phyloP scores from a whole-genome alignment of 92 coral and sea anemone genomes.

The Phymanthus crucifer region DNA sequence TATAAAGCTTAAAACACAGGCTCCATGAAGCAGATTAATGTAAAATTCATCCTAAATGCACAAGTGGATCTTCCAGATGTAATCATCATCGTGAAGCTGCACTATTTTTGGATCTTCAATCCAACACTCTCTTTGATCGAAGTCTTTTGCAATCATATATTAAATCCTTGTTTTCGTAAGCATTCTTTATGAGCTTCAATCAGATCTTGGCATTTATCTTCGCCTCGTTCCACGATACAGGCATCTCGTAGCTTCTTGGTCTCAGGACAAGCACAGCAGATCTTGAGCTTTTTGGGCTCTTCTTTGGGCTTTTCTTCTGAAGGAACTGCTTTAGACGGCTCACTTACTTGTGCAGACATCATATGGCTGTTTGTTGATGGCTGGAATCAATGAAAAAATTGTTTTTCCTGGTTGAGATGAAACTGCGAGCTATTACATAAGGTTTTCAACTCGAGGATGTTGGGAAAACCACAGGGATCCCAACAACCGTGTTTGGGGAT shows the following conservation, averaged over 20 bases:
- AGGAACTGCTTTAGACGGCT: conserved; percentile 21
- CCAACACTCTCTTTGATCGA: neutral
- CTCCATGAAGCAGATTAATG: too few species aligned
- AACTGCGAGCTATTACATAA: neutral
- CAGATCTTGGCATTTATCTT: conserved; percentile 77
- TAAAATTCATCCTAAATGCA: too few species aligned
- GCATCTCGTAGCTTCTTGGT: conserved; percentile 90
- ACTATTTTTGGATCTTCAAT: neutral
- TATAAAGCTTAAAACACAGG: too few species aligned
- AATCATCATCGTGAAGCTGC: neutral
- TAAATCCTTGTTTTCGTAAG: conserved; percentile 92
- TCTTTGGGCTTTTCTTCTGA: conserved; percentile 68
- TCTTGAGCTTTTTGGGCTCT: conserved; percentile 73
- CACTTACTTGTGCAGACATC: conserved; percentile 47
- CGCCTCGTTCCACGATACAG: conserved; percentile 93
- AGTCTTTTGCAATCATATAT: conserved; percentile 32
- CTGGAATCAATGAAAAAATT: neutral
- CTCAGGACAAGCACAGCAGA: conserved; percentile 98
- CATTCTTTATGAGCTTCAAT: conserved; percentile 96
- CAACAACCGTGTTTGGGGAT: too few species aligned
- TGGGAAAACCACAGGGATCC: conserved; percentile 11
- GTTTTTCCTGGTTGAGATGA: neutral
- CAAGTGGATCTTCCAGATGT: too few species aligned
- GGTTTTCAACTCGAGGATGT: neutral
- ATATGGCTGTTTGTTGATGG: neutral